Evolutionary conservation across 2,797 vertebrate genomes (phyloP).

Genomic region (Geotrypetes seraphini): DNA sequence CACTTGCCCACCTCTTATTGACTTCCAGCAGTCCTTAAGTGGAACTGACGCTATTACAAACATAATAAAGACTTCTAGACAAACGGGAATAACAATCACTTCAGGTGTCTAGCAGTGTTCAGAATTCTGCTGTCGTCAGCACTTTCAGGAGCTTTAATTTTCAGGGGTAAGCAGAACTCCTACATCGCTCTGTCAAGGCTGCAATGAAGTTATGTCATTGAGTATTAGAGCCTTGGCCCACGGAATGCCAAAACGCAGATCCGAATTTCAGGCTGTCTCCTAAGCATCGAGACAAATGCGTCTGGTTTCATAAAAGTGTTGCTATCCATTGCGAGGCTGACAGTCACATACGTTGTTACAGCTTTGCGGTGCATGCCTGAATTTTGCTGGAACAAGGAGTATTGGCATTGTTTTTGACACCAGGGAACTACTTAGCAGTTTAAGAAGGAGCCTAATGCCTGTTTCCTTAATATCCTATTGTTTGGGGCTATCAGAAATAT

Average conservation of each 20-base stretch:
- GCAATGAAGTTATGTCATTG: slow-evolving; percentile 69
- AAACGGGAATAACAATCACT: slow-evolving; percentile 67
- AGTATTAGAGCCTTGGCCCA: slow-evolving; percentile 59
- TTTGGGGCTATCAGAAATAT: too few relatives aligned
- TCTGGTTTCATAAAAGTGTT: slow-evolving; percentile 64
- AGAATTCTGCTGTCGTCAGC: slow-evolving; percentile 66
- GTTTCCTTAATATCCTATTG: too few relatives aligned
- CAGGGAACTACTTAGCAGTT: too few relatives aligned
- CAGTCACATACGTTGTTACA: slow-evolving; percentile 28
- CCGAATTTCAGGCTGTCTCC: slow-evolving; percentile 62
- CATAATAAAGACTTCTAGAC: slow-evolving; percentile 67
- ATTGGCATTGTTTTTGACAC: too few relatives aligned
- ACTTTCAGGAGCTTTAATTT: slow-evolving; percentile 67
- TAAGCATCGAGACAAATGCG: slow-evolving; percentile 69
- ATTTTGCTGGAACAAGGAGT: too few relatives aligned
- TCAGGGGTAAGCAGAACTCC: slow-evolving; percentile 65
- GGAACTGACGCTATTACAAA: slow-evolving; percentile 66
- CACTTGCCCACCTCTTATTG: slow-evolving; percentile 40
- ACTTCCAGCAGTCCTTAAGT: slow-evolving; percentile 57
- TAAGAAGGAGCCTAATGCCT: too few relatives aligned
- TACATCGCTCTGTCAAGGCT: slow-evolving; percentile 60
- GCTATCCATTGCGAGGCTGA: slow-evolving; percentile 39
- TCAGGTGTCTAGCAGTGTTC: slow-evolving; percentile 52
- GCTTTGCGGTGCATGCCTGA: too few relatives aligned
- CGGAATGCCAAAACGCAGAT: slow-evolving; percentile 54